These are phyloP conservation scores for Nasonia giraulti DNA, from an alignment of 1,140 invertebrate genomes.

Conservation along the genomic window DNA sequence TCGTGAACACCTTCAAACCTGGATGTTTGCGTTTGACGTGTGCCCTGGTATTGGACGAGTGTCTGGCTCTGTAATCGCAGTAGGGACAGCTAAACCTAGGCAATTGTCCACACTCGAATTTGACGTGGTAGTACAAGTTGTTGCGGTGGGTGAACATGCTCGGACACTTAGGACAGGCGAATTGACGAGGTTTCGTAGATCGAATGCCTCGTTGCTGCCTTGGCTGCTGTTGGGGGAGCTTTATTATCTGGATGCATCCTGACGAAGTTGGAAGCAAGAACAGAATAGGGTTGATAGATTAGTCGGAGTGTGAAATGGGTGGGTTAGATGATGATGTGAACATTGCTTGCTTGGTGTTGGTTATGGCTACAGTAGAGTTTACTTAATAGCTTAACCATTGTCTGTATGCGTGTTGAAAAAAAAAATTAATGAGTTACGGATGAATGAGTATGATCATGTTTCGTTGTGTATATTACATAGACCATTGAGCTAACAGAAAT, in stretches of 20 bases:
- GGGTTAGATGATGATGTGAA: not conserved
- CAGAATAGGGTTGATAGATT: constrained; percentile 21
- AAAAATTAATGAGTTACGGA: not conserved
- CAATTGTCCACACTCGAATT: constrained; percentile 76
- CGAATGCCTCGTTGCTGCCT: not conserved
- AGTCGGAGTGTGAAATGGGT: not conserved
- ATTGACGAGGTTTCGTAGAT: constrained; percentile 26
- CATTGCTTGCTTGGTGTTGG: not conserved
- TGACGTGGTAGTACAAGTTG: constrained; percentile 73
- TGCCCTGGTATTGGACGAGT: constrained; percentile 68
- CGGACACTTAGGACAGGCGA: constrained; percentile 70
- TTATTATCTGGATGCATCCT: constrained; percentile 1
- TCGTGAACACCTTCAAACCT: constrained; percentile 58
- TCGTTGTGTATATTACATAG: not conserved
- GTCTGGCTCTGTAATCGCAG: constrained; percentile 71
- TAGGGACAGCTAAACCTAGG: constrained; percentile 75
- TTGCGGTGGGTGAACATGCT: constrained; percentile 73
- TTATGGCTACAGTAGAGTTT: not conserved
- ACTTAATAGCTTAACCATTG: not conserved
- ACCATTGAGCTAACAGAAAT: no score
- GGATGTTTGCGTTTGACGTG: constrained; percentile 63
- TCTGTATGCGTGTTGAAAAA: not conserved
- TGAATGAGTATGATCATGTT: not conserved
- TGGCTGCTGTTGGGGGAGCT: not conserved
- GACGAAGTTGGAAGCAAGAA: constrained; percentile 18